Base-by-base conservation (phyloP, 1,140 invertebrate species). In the Drosophila arawakana region DNA sequence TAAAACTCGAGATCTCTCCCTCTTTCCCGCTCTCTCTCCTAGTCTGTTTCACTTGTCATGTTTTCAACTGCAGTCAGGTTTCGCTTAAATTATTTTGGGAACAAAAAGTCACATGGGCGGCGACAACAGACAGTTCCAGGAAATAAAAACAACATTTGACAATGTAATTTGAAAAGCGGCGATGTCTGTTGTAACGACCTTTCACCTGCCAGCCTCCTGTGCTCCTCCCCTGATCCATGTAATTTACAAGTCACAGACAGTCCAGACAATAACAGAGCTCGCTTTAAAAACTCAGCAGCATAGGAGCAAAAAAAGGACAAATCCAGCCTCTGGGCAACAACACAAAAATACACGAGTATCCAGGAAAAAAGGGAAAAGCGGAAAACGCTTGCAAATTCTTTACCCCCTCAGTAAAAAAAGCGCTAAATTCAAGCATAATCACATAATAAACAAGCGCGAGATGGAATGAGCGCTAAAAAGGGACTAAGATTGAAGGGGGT, bases 391-490 rank as follows among this genome's bases (percentile, higher is more conserved):
- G n/a, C 8, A 37, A 44, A 49, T 11, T 50, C 11, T n/a, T 21
- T n/a, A 50, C 25, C 21, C 21, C 11, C 7, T 6, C 8, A 66
- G 66, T 25, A 65, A 60, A 76, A 67, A 73, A 46, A 61, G 66
- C 71, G 76, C 76, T 88, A 75, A 89, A 88, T 70, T 88, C 67
- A 68, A 67, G 81, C 85, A 89, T 89, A 89, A 89, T 89, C 84
- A 90, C 84, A 89, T 89, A 89, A 89, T 89, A 89, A 89, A 89
- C 76, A 89, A 73, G 49, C 46, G 65, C 39, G 18, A 18, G 30
- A 66, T 73, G 70, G 46, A 44, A 59, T 34, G 44, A 50, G 65
- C 18, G 39, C 35, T 61, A 25, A 49, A 50, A 35, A 39, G 10
- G 47, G 34, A 58, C 65, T 41, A 52, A 15, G 10, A 59, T n/a